These are phyloP conservation scores for Eutolmus rufibarbis DNA, from an alignment of 2,888 invertebrate species.

Conservation along the genomic window DNA sequence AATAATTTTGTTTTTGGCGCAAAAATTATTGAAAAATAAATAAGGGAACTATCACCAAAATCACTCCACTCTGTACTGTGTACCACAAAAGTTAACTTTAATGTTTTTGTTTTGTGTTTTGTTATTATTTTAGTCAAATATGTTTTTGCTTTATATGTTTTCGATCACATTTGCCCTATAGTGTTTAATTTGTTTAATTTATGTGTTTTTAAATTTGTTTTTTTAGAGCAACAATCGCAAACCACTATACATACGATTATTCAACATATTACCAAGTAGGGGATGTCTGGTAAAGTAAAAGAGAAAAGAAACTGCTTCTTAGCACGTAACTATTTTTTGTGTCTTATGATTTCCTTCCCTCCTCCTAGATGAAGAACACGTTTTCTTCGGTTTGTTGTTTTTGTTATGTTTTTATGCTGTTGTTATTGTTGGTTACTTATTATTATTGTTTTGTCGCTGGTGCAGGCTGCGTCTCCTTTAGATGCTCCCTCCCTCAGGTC, in stretches of 20 bases:
- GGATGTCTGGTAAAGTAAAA: conserved; percentile 8
- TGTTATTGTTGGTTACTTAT: conserved; percentile 1
- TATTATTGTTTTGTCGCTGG: neutral
- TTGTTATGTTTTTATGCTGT: neutral
- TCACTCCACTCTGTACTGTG: conserved; percentile 5
- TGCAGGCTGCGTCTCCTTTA: neutral
- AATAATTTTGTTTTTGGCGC: neutral
- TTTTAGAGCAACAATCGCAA: conserved; percentile 11
- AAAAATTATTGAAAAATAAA: neutral
- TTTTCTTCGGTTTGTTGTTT: neutral
- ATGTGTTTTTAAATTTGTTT: neutral
- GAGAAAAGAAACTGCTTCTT: conserved; percentile 7
- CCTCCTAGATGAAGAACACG: neutral
- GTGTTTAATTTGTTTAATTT: neutral
- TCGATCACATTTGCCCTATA: conserved; percentile 7
- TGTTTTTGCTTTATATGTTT: neutral
- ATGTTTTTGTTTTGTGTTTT: conserved; percentile 3
- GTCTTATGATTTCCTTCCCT: neutral
- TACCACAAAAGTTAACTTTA: neutral
- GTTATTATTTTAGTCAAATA: neutral
- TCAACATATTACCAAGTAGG: conserved; percentile 38
- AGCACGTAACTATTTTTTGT: conserved; percentile 5
- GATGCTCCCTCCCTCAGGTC: neutral
- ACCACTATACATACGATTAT: conserved; percentile 28
- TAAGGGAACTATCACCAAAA: neutral